Evolutionary conservation across 2,888 invertebrate species (phyloP), one percentile per base, ranked within the genome.

Genomic region (Catocala sponsa): DNA sequence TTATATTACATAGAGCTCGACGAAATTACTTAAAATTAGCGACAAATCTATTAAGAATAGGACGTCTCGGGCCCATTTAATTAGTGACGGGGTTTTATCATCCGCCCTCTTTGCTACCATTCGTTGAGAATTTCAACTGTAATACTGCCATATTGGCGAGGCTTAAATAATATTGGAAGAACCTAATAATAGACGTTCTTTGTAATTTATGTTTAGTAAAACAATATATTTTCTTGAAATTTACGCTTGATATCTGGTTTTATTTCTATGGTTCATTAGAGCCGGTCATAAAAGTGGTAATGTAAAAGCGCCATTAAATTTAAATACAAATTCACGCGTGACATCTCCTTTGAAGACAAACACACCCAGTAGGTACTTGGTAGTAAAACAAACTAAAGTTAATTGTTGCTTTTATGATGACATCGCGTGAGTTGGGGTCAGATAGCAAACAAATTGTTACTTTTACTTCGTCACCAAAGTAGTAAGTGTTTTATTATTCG

Each of bases 81-180:
- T 94, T 94, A 94, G 92, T 90, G 91, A 87, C 89, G 77, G 85
- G 90, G 89, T 92, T 94, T 93, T 92, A 94, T 92, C 86, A 89
- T 91, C 88, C 87, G 74, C 85, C 85, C 91, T 90, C 88, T 90
- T 90, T 86, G 84, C 86, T 85, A 85, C 83, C 83, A 82, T 90
- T 91, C 89, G 86, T 81, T 81, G 84, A 80, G 82, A 91, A 89
- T 89, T 90, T 89, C 83, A 86, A 85, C 86, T 82, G 84, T 89
- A 87, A 87, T 88, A 83, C 85, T 78, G 88, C 81, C 82, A 86
- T 91, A 91, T 91, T 88, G 88, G 88, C 81, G 84, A 85, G 82
- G 89, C 89, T 91, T 91, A 88, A 91, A 90, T 88, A 89, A 89
- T 89, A 89, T 91, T 85, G 83, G 76, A 80, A 74, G 76, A 74